A percentile compares a stretch with the other conserved stretches of the same genome.
Evolutionary conservation across 2,113 vertebrate species (phyloP).

Genomic region (Epinephelus lanceolatus): DNA sequence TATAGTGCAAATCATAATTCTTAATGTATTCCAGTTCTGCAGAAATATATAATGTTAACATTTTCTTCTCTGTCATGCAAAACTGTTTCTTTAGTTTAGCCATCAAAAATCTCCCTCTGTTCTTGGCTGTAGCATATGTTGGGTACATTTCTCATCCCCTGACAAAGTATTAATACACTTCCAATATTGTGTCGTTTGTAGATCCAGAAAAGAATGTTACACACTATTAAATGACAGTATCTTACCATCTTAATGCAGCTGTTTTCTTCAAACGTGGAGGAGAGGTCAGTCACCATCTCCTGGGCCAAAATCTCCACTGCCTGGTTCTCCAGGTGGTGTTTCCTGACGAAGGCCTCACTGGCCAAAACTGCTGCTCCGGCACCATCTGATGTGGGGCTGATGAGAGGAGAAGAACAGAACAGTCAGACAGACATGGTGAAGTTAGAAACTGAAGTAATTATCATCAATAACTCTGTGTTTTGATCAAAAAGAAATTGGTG

Average conservation of each 20-base stretch:
- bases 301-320: slow-evolving; percentile 97
- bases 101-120: background rate
- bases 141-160: background rate
- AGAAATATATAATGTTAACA: no score
- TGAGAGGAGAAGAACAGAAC: background rate
- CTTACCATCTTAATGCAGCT: slow-evolving; percentile 92
- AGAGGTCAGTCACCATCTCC: slow-evolving; percentile 93
- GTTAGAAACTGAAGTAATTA: background rate
- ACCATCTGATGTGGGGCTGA: slow-evolving; percentile 94
- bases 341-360: slow-evolving; percentile 90
- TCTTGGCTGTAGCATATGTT: background rate
- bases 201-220: background rate
- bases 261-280: slow-evolving; percentile 90
- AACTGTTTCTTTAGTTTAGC: no score
- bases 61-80: no score
- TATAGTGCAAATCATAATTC: background rate
- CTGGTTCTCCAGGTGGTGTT: slow-evolving; percentile 85
- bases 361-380: slow-evolving; percentile 93
- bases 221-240: background rate
- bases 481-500: background rate
- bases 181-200: background rate
- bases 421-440: no score
- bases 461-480: background rate
- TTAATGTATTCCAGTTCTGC: background rate
- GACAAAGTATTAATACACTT: background rate